Conservation (phyloP, 2,888 invertebrate species). For the Torymus texanus region DNA sequence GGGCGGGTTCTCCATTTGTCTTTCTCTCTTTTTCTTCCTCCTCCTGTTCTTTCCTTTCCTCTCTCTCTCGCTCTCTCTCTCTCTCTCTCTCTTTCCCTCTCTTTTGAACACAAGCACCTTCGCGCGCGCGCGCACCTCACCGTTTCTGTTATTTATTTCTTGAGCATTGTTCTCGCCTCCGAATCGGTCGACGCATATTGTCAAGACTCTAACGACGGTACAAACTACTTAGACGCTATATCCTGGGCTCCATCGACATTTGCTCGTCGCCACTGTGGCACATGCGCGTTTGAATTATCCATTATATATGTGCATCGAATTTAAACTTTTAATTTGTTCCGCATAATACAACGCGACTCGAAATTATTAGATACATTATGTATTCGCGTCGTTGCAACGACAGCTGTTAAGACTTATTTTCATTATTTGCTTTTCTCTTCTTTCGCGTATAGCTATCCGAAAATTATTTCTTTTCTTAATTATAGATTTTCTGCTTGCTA, state of each 20-base stretch:
- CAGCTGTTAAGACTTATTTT: too few relatives aligned
- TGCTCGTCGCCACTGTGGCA: conserved; percentile 9
- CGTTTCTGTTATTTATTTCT: conserved; percentile 50
- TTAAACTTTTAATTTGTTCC: conserved; percentile 12
- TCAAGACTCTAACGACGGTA: conserved; percentile 39
- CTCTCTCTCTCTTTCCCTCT: neutral
- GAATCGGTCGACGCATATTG: conserved; percentile 39
- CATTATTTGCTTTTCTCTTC: too few relatives aligned
- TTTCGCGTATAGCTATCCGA: too few relatives aligned
- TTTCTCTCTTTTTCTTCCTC: conserved; percentile 25
- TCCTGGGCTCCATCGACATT: conserved; percentile 11
- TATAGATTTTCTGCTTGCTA: too few relatives aligned
- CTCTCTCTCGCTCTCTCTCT: neutral
- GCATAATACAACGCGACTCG: neutral
- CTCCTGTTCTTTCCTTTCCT: conserved; percentile 5
- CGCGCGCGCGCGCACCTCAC: neutral
- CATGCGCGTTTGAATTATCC: conserved; percentile 18
- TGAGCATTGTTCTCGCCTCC: conserved; percentile 51
- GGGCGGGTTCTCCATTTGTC: conserved; percentile 39
- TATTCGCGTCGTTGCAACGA: neutral
- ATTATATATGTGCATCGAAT: conserved; percentile 36
- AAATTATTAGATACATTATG: neutral
- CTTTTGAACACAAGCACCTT: neutral
- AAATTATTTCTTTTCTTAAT: too few relatives aligned
- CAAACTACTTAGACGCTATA: conserved; percentile 34